Conservation (phyloP, 2,888 invertebrate species). For the Neoscelio sp. region DNA sequence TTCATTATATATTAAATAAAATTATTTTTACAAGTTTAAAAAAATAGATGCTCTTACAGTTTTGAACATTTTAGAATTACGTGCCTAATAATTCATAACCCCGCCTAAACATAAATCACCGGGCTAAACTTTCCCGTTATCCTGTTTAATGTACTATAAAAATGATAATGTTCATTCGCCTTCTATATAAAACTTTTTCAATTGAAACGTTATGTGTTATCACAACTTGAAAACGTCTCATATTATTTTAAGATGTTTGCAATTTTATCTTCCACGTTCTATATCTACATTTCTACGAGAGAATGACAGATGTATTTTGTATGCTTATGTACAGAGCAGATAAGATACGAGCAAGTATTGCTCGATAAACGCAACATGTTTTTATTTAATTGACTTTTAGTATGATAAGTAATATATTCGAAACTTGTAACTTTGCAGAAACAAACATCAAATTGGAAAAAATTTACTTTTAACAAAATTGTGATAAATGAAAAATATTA, state of each 20-base stretch:
- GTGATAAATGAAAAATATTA: no score
- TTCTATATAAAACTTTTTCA: neutral
- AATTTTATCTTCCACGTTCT: slow-evolving; percentile 29
- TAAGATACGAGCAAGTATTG: slow-evolving; percentile 20
- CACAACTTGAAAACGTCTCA: slow-evolving; percentile 3
- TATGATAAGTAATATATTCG: slow-evolving; percentile 8
- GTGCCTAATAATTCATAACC: no score
- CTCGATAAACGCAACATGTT: slow-evolving; percentile 18
- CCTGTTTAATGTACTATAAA: no score
- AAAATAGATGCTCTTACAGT: no score
- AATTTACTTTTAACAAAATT: no score
- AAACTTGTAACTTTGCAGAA: no score
- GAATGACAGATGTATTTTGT: slow-evolving; percentile 44
- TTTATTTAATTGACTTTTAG: slow-evolving; percentile 17
- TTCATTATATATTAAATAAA: no score
- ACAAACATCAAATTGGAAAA: no score
- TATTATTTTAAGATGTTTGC: slow-evolving; percentile 10
- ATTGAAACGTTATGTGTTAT: neutral
- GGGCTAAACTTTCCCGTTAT: no score
- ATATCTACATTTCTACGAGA: slow-evolving; percentile 35
- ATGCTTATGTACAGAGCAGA: slow-evolving; percentile 13
- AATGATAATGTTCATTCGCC: neutral
- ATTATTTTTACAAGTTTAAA: no score
- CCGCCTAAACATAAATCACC: no score
- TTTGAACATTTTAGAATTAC: no score